phyloP scores from a whole-genome alignment of 2,888 invertebrate genomes.

The Philereme transversata region DNA sequence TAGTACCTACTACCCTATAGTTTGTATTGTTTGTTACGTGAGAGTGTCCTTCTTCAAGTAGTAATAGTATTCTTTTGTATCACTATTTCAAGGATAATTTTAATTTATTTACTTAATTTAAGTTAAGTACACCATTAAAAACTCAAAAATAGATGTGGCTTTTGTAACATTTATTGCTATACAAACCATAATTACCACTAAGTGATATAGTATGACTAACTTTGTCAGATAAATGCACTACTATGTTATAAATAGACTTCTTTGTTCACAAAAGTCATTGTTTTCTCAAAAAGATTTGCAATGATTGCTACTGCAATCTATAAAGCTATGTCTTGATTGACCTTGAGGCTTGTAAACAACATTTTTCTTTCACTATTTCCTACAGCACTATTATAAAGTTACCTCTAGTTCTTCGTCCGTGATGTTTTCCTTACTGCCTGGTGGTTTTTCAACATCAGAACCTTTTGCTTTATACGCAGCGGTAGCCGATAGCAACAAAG shows the following conservation, averaged over 20 bases:
- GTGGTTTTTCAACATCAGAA: slow-evolving; percentile 44
- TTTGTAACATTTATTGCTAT: too few species aligned
- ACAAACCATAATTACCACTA: too few species aligned
- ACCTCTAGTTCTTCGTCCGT: slow-evolving; percentile 73
- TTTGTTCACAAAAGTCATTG: slow-evolving; percentile 4
- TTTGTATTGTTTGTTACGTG: too few species aligned
- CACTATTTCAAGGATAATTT: too few species aligned
- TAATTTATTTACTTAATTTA: too few species aligned
- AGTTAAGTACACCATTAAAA: too few species aligned
- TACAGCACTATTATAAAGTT: slow-evolving; percentile 12
- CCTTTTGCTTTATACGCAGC: slow-evolving; percentile 65
- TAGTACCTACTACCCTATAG: too few species aligned
- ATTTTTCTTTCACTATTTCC: background rate
- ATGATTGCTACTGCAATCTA: slow-evolving; percentile 8
- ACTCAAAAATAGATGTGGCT: too few species aligned
- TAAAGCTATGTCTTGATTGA: slow-evolving; percentile 21
- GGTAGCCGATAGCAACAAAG: slow-evolving; percentile 66
- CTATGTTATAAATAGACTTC: background rate
- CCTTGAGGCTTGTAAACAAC: slow-evolving; percentile 29
- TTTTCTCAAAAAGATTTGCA: slow-evolving; percentile 1
- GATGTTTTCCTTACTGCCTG: slow-evolving; percentile 57
- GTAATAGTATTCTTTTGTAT: too few species aligned
- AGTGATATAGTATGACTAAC: too few species aligned
- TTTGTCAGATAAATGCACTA: too few species aligned
- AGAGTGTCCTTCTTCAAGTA: too few species aligned